A percentile compares a stretch with the other conserved stretches of the same genome.
These are phyloP conservation scores for Hirtodrosophila trivittata DNA, from an alignment of 2,888 invertebrate genomes.

Conservation along the genomic window DNA sequence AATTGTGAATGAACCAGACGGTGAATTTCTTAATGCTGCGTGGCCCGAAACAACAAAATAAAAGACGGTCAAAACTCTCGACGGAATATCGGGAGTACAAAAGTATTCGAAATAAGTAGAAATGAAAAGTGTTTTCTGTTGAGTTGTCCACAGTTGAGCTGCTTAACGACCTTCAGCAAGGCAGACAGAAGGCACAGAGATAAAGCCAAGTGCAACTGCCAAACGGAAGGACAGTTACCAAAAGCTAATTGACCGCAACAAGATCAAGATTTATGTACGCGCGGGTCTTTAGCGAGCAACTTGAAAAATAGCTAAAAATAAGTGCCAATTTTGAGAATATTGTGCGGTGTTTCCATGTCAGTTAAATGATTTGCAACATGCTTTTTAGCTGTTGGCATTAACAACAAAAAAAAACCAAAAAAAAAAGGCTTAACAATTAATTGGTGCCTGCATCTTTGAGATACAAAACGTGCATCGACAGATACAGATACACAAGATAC, in stretches of 20 bases:
- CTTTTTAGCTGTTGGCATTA: slow-evolving; percentile 10
- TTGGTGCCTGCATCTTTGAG: slow-evolving; percentile 50
- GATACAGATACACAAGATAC: slow-evolving; percentile 21
- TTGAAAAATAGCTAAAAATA: slow-evolving; percentile 6
- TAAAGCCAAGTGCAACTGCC: slow-evolving; percentile 21
- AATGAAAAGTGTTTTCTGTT: slow-evolving; percentile 34
- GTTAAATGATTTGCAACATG: slow-evolving; percentile 21
- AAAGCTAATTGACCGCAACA: slow-evolving; percentile 40
- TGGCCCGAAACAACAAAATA: slow-evolving; percentile 20
- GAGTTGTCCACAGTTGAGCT: slow-evolving; percentile 18
- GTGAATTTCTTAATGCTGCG: slow-evolving; percentile 52
- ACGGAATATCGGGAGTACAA: slow-evolving; percentile 27
- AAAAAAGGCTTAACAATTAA: slow-evolving; percentile 53
- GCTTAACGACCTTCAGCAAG: slow-evolving; percentile 28
- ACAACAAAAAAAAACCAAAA: slow-evolving; percentile 1
- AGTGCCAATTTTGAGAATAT: slow-evolving; percentile 32
- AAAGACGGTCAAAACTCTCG: slow-evolving; percentile 18
- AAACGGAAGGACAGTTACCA: slow-evolving; percentile 41
- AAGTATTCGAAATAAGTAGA: slow-evolving; percentile 41
- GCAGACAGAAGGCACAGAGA: slow-evolving; percentile 6
- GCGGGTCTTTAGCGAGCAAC: slow-evolving; percentile 7
- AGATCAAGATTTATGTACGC: slow-evolving; percentile 43
- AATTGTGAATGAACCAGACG: slow-evolving; percentile 75
- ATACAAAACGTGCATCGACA: slow-evolving; percentile 35
- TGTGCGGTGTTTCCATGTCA: slow-evolving; percentile 23